Percentiles rank a stretch among this genome's conserved stretches.
Evolutionary conservation across 2,113 vertebrate species (phyloP).

Genomic region (Ochotona curzoniae): DNA sequence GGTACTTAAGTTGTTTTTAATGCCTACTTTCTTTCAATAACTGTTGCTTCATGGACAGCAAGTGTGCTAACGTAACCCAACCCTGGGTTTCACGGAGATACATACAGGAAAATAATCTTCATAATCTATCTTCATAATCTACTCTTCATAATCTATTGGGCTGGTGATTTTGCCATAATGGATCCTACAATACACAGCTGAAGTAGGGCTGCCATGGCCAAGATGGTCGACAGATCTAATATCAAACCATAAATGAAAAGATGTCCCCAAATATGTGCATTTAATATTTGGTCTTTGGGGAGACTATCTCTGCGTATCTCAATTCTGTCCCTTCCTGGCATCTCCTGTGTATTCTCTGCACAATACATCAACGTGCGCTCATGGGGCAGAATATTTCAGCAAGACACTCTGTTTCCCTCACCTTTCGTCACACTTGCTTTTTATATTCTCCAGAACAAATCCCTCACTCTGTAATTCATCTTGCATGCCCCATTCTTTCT

Average conservation of each 20-base stretch:
- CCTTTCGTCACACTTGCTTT: constrained; percentile 53
- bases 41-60: background rate
- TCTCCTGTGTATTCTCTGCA: background rate
- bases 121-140: background rate
- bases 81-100: constrained; percentile 30
- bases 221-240: constrained; percentile 43
- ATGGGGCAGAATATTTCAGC: background rate
- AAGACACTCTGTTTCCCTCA: background rate
- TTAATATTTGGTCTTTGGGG: constrained; percentile 56
- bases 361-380: background rate
- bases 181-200: background rate
- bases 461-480: constrained; percentile 66
- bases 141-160: background rate
- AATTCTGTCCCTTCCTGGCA: background rate
- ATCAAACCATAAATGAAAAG: constrained; percentile 50
- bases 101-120: background rate
- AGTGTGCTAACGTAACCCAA: background rate
- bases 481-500: constrained; percentile 60
- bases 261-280: constrained; percentile 49
- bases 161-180: background rate
- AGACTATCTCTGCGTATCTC: background rate
- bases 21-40: background rate
- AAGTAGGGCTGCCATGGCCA: constrained; percentile 3
- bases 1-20: constrained; percentile 35
- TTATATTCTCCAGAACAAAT: constrained; percentile 70